Evolutionary conservation across 2,888 invertebrate genomes (phyloP), one percentile per base, ranked within the genome.

Genomic region (Andricus quercusramuli): DNA sequence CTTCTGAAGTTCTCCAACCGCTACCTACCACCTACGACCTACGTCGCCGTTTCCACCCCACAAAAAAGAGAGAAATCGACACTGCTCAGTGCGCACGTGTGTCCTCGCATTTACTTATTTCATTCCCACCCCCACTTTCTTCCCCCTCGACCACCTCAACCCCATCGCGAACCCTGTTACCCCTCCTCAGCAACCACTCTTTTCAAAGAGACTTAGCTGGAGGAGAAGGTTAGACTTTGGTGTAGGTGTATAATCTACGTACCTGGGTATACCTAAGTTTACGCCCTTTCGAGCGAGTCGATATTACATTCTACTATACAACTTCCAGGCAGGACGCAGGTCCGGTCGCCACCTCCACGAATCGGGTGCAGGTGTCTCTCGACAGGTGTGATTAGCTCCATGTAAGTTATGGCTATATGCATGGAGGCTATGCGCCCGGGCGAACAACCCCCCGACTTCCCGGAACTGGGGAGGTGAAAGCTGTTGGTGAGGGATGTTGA

Each of bases 1-100:
- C 86, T 85, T 80, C 85, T 77, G 83, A 86, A 84, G 86, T 86
- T 85, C 88, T 88, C 86, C 86, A 87, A 87, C 88, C 88, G 85
- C 87, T 85, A 83, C 85, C 84, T 81, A 83, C 78, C 78, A 79
- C 70, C 84, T 81, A 79, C 78, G 65, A 79, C 65, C 80, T 74
- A 68, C 77, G 64, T 77, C 80, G 41, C 29, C 62, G 78, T 83
- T 81, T 62, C 80, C 80, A 81, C 82, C 82, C 68, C 81, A 78
- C 79, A 78, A 65, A 84, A 80, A 82, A 79, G 78, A 77, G 68
- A 83, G 67, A 79, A 83, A 82, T 82, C 82, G 77, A 81, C 82
- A 79, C 29, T 59, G 78, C 74, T 51, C 51, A 74, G 56, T 56
- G 77, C 85, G 82, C 84, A 76, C 83, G 81, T 78, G 78, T 83